phyloP scores from a whole-genome alignment of 2,888 invertebrate species.

The Protula sp. region DNA sequence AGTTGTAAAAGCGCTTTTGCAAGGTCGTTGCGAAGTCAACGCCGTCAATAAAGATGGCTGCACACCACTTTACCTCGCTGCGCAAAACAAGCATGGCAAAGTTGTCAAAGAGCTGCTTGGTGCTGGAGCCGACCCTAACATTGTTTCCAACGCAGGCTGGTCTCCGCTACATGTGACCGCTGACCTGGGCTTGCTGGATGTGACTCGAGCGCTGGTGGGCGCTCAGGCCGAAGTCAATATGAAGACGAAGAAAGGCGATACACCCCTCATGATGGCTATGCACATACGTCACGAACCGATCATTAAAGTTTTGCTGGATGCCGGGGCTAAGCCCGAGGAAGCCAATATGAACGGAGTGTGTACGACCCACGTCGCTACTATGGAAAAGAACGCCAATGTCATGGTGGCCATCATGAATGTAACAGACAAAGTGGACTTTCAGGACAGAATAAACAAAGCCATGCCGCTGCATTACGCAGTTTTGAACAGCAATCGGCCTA shows the following conservation, averaged over 20 bases:
- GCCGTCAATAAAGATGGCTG: constrained; percentile 11
- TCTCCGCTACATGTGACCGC: constrained; percentile 14
- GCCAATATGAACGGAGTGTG: constrained; percentile 4
- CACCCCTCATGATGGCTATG: constrained; percentile 1
- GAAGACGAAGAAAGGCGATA: background rate
- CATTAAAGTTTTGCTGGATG: constrained; percentile 3
- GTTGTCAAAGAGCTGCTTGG: constrained; percentile 7
- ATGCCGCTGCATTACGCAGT: background rate
- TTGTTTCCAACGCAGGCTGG: constrained; percentile 9
- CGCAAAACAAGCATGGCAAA: constrained; percentile 10
- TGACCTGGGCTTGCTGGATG: constrained; percentile 1
- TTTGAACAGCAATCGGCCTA: background rate
- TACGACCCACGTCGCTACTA: constrained; percentile 13
- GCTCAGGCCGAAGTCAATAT: constrained; percentile 8
- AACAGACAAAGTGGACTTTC: constrained; percentile 1
- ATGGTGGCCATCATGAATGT: constrained; percentile 6
- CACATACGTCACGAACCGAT: constrained; percentile 8
- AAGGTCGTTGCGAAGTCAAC: constrained; percentile 8
- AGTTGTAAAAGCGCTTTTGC: constrained; percentile 8
- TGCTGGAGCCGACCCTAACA: constrained; percentile 4
- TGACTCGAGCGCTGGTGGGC: constrained; percentile 3
- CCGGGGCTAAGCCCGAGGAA: constrained; percentile 8
- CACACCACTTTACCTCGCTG: constrained; percentile 21
- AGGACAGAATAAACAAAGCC: constrained; percentile 6
- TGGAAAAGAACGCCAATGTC: constrained; percentile 5